A percentile compares a stretch with the other conserved stretches of the same genome.
Conservation (phyloP, 2,113 vertebrate genomes). For the Periophthalmus modestus region DNA sequence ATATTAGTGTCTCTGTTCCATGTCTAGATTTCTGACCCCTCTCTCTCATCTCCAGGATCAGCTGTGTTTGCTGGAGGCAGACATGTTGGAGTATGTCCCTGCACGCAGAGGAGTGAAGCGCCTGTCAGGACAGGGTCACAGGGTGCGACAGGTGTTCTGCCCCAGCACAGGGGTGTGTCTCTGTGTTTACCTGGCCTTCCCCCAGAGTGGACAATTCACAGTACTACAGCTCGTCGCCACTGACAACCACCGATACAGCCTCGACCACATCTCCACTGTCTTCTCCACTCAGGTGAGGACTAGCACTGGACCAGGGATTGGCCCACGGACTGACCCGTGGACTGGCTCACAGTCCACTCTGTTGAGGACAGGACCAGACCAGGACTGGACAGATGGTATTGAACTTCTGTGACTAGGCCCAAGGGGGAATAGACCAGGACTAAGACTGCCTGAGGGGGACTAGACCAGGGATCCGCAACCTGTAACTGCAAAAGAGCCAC, state of each 20-base stretch:
- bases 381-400: too few relatives aligned
- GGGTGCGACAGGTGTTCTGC: slow-evolving; percentile 83
- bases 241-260: slow-evolving; percentile 86
- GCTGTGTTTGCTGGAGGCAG: slow-evolving; percentile 88
- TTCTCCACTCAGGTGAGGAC: slow-evolving; percentile 43
- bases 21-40: too few relatives aligned
- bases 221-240: slow-evolving; percentile 88
- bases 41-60: slow-evolving; percentile 82
- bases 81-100: slow-evolving; percentile 89
- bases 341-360: too few relatives aligned
- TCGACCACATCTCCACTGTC: slow-evolving; percentile 90
- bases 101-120: slow-evolving; percentile 81
- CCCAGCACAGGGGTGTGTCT: slow-evolving; percentile 85
- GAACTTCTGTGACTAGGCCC: too few relatives aligned
- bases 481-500: too few relatives aligned
- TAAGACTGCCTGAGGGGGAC: too few relatives aligned
- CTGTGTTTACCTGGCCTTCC: slow-evolving; percentile 83
- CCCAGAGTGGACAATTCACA: slow-evolving; percentile 89
- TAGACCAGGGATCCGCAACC: too few relatives aligned
- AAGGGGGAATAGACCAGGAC: too few relatives aligned
- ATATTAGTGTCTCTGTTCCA: too few relatives aligned
- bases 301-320: too few relatives aligned
- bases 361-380: too few relatives aligned
- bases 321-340: not conserved
- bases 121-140: slow-evolving; percentile 78